These are phyloP conservation scores for Magallana angulata DNA, from an alignment of 1,140 invertebrate species.

Conservation along the genomic window DNA sequence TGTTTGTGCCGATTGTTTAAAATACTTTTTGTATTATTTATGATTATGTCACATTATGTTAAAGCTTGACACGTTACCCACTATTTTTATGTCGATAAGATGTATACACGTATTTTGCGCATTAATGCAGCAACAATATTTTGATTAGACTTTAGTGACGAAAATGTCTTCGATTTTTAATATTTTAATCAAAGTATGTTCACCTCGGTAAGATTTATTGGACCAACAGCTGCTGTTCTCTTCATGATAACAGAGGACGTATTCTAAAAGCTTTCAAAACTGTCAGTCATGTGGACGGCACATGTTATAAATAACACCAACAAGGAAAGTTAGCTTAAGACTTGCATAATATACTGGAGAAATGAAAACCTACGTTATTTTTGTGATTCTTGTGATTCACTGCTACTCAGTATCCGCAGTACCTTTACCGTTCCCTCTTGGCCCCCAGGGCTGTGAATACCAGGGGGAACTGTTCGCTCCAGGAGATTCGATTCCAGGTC, in stretches of 20 bases:
- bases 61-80: no score
- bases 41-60: no score
- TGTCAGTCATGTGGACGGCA: neutral
- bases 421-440: neutral
- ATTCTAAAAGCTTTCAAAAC: neutral
- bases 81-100: no score
- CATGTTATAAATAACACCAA: conserved; percentile 11
- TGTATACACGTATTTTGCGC: no score
- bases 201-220: neutral
- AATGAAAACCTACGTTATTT: neutral
- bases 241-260: neutral
- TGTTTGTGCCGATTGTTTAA: no score
- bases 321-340: no score
- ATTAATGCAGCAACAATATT: no score
- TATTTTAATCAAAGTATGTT: no score
- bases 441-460: neutral
- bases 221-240: neutral
- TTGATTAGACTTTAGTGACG: no score
- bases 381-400: neutral
- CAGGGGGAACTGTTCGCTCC: neutral
- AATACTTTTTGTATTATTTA: no score
- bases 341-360: neutral
- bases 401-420: neutral
- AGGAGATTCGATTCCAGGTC: neutral
- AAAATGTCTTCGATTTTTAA: no score